phyloP scores from a whole-genome alignment of 1,140 invertebrate genomes.

The Caenorhabditis latens region DNA sequence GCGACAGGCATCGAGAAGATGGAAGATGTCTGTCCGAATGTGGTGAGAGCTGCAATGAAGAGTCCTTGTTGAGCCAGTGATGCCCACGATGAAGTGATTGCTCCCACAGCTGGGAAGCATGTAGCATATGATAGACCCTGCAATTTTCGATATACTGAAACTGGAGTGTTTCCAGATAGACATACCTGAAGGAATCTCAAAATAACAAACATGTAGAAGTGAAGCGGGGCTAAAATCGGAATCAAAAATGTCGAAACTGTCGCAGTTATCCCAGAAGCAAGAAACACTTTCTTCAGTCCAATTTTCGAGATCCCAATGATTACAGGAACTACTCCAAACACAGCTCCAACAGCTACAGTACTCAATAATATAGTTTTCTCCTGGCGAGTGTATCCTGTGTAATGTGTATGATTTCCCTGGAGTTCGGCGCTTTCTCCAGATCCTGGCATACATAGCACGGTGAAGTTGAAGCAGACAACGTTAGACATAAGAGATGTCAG shows the following conservation, averaged over 20 bases:
- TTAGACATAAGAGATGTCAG: constrained; percentile 75
- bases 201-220: constrained; percentile 21
- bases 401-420: constrained; percentile 64
- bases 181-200: constrained; percentile 2
- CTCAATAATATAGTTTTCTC: constrained; percentile 74
- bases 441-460: constrained; percentile 76
- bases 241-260: constrained; percentile 69
- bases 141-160: neutral
- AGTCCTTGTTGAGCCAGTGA: constrained; percentile 65
- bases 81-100: constrained; percentile 65
- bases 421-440: neutral
- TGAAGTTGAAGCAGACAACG: constrained; percentile 77
- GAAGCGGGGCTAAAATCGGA: constrained; percentile 10
- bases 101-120: constrained; percentile 65
- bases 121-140: constrained; percentile 63
- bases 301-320: constrained; percentile 73
- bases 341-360: constrained; percentile 74
- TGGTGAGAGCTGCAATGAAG: constrained; percentile 64
- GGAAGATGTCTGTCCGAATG: constrained; percentile 64
- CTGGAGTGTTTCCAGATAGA: neutral
- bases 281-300: constrained; percentile 71
- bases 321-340: constrained; percentile 75
- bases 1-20: constrained; percentile 65
- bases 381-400: constrained; percentile 72
- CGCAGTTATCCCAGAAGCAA: constrained; percentile 67